Evolutionary conservation across 2,113 vertebrate genomes (phyloP), one percentile per base, ranked within the genome.

Genomic region (Chaetorhynchus papuensis): DNA sequence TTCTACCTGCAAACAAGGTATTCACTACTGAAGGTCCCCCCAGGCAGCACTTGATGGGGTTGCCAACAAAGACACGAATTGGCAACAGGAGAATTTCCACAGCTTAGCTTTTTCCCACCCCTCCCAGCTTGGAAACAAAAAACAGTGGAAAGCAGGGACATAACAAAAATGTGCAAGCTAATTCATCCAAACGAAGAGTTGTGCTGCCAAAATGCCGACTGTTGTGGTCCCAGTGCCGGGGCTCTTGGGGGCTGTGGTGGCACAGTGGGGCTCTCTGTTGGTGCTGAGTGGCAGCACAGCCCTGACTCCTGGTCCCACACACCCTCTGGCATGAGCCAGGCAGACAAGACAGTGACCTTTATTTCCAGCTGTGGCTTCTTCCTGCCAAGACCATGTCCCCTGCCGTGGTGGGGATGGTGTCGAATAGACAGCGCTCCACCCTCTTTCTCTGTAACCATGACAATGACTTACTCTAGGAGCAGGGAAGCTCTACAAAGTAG

Each of bases 351-450:
- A 23, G 45, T 33, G 39, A n/a, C 20, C 12, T 28, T 45, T 5
- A 15, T n/a, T 53, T 78, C 28, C 39, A 53, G 15, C 47, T 31
- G 3, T 61, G 64, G 19, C 33, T 53, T 39, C 23, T 45, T 33
- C 45, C 45, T 52, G 66, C 64, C 0, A 2, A 39, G 39, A 45
- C 54, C 23, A 1, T 28, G 54, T 33, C 27, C 11, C 14, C 22
- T 37, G 33, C 54, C 54, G 9, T 13, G 45, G 37, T 28, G 45
- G 19, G 33, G 22, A 19, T 19, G 33, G 33, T 9, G 4, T 24
- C 5, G 4, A 11, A 33, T 2, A 33, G 33, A 45, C 9, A 23
- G 39, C 0, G 0, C 7, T 22, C 22, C 45, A 27, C 3, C 27
- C 11, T 6, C 13, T 60, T 68, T 19, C 27, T 37, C 39, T 37